Percentiles rank a stretch among this genome's conserved stretches.
phyloP scores from a whole-genome alignment of 1,140 invertebrate genomes.

The Thereuonema tuberculata region DNA sequence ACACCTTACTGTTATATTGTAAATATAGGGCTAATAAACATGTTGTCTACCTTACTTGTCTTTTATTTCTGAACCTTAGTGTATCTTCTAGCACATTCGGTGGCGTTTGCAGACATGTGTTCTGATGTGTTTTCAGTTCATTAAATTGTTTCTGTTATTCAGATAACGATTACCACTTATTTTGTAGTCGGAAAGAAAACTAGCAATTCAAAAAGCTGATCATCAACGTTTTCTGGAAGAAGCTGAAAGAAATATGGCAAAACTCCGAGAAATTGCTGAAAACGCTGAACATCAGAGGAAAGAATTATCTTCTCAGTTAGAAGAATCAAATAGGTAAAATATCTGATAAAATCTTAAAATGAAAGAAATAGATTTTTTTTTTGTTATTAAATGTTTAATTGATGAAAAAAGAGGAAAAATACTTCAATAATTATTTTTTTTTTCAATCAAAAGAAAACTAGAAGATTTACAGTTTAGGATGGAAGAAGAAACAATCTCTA shows the following conservation, averaged over 20 bases:
- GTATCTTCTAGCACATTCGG: too few relatives aligned
- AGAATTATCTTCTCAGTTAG: constrained; percentile 49
- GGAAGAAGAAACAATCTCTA: constrained; percentile 71
- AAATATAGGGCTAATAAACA: too few relatives aligned
- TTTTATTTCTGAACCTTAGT: too few relatives aligned
- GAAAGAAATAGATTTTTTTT: too few relatives aligned
- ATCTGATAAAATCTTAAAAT: too few relatives aligned
- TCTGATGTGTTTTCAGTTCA: too few relatives aligned
- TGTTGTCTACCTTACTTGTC: too few relatives aligned
- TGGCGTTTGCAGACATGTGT: too few relatives aligned
- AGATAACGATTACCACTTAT: too few relatives aligned
- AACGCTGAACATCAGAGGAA: constrained; percentile 49
- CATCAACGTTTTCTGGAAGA: constrained; percentile 30
- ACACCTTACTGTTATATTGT: too few relatives aligned
- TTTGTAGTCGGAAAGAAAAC: constrained; percentile 13
- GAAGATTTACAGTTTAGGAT: constrained; percentile 85
- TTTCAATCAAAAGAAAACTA: constrained; percentile 50
- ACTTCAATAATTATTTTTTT: constrained; percentile 1
- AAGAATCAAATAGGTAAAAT: constrained; percentile 57
- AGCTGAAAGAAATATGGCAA: constrained; percentile 36
- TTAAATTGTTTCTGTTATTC: too few relatives aligned
- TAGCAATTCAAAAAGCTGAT: constrained; percentile 15
- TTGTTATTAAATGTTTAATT: not conserved
- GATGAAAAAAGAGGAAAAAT: too few relatives aligned
- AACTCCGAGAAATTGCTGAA: constrained; percentile 30